Evolutionary conservation across 2,797 vertebrate genomes (phyloP), one percentile per base, ranked within the genome.

Genomic region (Coreius guichenoti): DNA sequence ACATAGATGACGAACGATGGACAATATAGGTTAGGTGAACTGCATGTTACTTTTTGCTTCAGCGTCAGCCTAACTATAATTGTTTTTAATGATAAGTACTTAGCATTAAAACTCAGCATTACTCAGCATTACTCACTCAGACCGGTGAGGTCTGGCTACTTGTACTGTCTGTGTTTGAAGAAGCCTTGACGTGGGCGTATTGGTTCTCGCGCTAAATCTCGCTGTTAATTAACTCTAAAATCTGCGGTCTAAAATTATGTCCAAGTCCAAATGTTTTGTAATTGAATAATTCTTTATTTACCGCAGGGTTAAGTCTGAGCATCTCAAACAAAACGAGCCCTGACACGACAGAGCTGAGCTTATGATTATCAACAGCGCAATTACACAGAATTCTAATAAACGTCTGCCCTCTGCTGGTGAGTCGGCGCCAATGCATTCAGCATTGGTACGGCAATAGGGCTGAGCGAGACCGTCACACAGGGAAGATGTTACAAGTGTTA

Each of bases 331-430:
- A 81, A 39, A 19, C 47, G 31, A 43, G 31, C 9, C 23, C 33
- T 29, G 31, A 26, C 47, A 29, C n/a, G 33, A 45, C 29, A 56
- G 31, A 43, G 67, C 17, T 5, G 16, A 23, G 47, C 23, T 47
- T 8, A 63, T 47, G 19, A 82, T 73, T n/a, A 12, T 73, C 36
- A 54, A 47, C 68, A 21, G 67, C 26, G 58, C 19, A 29, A 65
- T 56, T 33, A 47, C 19, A 75, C 23, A 54, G n/a, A 39, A 74
- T 80, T 23, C 81, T 88, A 83, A 87, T 88, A 87, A 86, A 93
- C 92, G 90, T 83, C 85, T 89, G 86, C 93, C 94, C 92, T 91
- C 94, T 95, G 54, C 90, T 92, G 94, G 92, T 58, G n/a, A 21
- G 13, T 83, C 4, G 23, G 4, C 4, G 63, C 21, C 12, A 2